Evolutionary conservation across 2,113 vertebrate genomes (phyloP), one percentile per base, ranked within the genome.

Genomic region (Ramphastos sulfuratus): DNA sequence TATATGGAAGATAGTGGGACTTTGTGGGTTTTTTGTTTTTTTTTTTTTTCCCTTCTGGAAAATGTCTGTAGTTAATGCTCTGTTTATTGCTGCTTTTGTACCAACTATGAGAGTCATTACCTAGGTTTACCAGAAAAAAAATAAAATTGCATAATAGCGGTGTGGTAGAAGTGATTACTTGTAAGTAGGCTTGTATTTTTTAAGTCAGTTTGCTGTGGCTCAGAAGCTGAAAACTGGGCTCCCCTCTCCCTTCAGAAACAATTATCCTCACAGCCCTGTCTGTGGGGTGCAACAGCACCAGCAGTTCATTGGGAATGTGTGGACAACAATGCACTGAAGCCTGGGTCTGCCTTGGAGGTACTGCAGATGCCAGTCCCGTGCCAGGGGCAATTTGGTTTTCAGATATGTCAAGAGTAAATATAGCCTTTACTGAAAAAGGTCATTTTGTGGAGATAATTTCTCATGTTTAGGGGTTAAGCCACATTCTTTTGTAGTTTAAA

Each of bases 121-220:
- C 24, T 39, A 59, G 24, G 50, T 9, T 39, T 46, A 37, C 20
- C 37, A 27, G 35, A 63, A 72, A 16, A 25, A 35, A 59, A 76
- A 18, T 21, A 60, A 21, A 23, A 33, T 24, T 3, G 1, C 46
- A 31, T 0, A 2, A 4, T 64, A 48, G 13, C 8, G 10, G 12
- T 30, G 13, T 31, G 35, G 42, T 67, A 64, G 28, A 84, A 71
- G 39, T 33, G 21, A 10, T 30, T 65, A 7, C 28, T 64, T n/a
- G 13, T 39, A 46, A 52, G 44, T 46, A 33, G 56, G 18, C 6
- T 19, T 5, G 12, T 15, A 18, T 31, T 91, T 91, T 55, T 37
- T 8, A 23, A 7, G 33, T 31, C 42, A 64, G 28, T 39, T 8
- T 88, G 54, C 7, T 5, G 1, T 2, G 2, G 11, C 67, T 92